Evolutionary conservation across 2,797 vertebrate genomes (phyloP), one percentile per base, ranked within the genome.

Genomic region (Tragopan temminckii): DNA sequence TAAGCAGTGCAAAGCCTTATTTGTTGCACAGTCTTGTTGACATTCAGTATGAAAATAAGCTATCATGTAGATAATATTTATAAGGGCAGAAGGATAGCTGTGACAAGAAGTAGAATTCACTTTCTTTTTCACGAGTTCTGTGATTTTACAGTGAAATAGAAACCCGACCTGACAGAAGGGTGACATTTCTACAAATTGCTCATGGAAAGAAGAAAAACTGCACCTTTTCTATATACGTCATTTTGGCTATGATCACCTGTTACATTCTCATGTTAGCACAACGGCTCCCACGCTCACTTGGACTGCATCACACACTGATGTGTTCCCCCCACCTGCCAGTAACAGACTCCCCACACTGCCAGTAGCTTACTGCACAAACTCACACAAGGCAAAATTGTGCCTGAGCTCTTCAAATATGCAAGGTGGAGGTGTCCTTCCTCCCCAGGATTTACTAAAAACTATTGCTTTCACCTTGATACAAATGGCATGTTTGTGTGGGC

Each of bases 231-330:
- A 59, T 2, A 7, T 21, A 36, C 2, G 1, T 13, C 43, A 53
- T 45, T 46, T 25, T 11, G 5, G 38, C 2, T 14, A 7, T 5
- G 5, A 15, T 50, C 31, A 25, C n/a, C 36, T 1, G 1, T 57
- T 52, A 19, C 36, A n/a, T 3, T 7, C 0, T 1, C 13, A 11
- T 6, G 5, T 36, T 18, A 48, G 55, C 33, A 29, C 21, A 5
- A 7, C 33, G 0, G 0, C 7, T 78, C 62, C 48, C 76, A 64
- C 2, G 2, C 10, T 17, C 52, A 8, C 8, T 29, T 29, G 16
- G 5, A 2, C 2, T 11, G 17, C 33, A 33, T 14, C 40, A 27
- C 31, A 6, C 0, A 0, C 2, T 52, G 36, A 16, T 13, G 9
- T 4, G 13, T 12, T 69, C 35, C 6, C n/a, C 25, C 52, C 38